Evolutionary conservation across 2,888 invertebrate species (phyloP), one percentile per base, ranked within the genome.

Genomic region (Bugulina stolonifera): DNA sequence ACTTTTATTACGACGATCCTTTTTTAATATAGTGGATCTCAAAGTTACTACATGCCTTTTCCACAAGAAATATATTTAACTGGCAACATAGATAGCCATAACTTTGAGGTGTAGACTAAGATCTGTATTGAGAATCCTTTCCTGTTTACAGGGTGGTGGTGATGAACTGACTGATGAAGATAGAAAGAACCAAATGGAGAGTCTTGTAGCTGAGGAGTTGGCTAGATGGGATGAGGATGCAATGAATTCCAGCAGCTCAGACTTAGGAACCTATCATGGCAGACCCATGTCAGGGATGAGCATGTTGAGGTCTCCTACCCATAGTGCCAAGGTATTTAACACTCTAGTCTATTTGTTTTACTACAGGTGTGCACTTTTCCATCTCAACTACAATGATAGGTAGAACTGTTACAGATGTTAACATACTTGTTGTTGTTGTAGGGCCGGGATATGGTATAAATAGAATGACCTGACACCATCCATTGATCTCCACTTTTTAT

Each of bases 91-190:
- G n/a, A n/a, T n/a, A n/a, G n/a, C n/a, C n/a, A n/a, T n/a, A n/a
- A n/a, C n/a, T n/a, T n/a, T n/a, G n/a, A n/a, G n/a, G n/a, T n/a
- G n/a, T n/a, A n/a, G n/a, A n/a, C n/a, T n/a, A n/a, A n/a, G n/a
- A n/a, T n/a, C n/a, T n/a, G n/a, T n/a, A n/a, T n/a, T n/a, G n/a
- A n/a, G n/a, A n/a, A n/a, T n/a, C 43, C 5, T 43, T 5, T 32
- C 2, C 32, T 14, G 10, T 43, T 10, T 70, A 14, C n/a, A 70
- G 70, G 70, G 70, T 25, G 54, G 70, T 5, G 70, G 54, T n/a
- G 72, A 64, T 29, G 35, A 72, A 18, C 29, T 72, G 72, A 72
- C 35, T 23, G 72, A 72, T 64, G 72, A 72, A 18, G 71, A 72
- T 5, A 58, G 69, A 43, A 64, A 69, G 35, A 58, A 72, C 23